Evolutionary conservation across 2,113 vertebrate species (phyloP), one percentile per base, ranked within the genome.

Genomic region (Larimichthys crocea): DNA sequence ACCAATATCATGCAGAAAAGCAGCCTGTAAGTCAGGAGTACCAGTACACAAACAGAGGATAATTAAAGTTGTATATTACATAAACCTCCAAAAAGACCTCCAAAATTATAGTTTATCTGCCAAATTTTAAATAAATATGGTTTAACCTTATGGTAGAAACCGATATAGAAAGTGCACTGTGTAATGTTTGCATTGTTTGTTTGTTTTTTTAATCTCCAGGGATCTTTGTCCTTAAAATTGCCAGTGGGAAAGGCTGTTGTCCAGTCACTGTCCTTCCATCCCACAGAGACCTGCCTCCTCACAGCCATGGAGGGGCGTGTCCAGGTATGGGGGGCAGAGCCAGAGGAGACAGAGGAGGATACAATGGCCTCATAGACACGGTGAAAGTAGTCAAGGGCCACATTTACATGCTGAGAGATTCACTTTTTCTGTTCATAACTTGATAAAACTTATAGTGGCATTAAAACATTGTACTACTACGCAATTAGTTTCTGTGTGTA

Each of bases 231-330:
- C 0, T 79, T 96, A 85, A 95, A 94, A 62, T 88, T 99, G 67
- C 90, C 94, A 0, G 96, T 99, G 57, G 96, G 97, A 11, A 94
- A 91, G 0, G 86, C 94, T 0, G 96, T 96, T 0, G 96, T 99
- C 14, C 97, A 99, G 85, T 98, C 98, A 0, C 60, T 99, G 83
- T 93, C 96, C 61, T 98, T 96, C 92, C 98, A 99, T 80, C 98
- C 97, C 0, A 86, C 89, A 0, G 95, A 97, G 86, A 88, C 97
- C 65, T 90, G 93, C 76, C 95, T 98, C 59, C 95, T 99, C 20
- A 95, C 96, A 0, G 95, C 97, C 72, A 95, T 93, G 20, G 96
- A 96, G 82, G 96, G 97, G 29, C 89, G 80, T 3, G 74, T 98
- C 61, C 96, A 97, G 69, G 93, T 97, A 70, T 99, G 98, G 98